Evolutionary conservation across 2,113 vertebrate species (phyloP), one percentile per base, ranked within the genome.

Genomic region (Loxodonta africana): DNA sequence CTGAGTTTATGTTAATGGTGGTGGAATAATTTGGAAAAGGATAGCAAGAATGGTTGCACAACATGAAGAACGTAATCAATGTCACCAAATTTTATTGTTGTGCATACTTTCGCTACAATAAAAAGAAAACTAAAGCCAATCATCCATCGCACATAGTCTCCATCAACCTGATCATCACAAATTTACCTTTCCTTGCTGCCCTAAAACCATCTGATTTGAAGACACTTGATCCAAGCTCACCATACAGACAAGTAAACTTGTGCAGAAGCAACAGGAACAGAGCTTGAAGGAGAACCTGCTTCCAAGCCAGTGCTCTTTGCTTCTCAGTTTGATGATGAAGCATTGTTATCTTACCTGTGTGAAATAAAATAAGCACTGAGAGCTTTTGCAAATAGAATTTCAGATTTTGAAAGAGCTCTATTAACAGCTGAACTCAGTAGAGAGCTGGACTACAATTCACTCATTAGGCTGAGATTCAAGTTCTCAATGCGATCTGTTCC

Each of bases 401-500:
- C 41, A 69, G 37, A 62, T 69, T 82, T 94, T 48, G 48, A 85
- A 94, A 88, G 30, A 85, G 20, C 44, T 91, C 18, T 62, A 30
- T 89, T 89, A 62, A 83, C 83, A 14, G 26, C 91, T 89, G 48
- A 81, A 96, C 3, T 15, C 48, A 71, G 78, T 81, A 87, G 3
- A 80, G 10, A 96, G 37, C 28, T 46, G 17, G 28, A 48, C 41
- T 83, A 71, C 21, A 87, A 33, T 60, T 92, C 41, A 41, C 48
- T 86, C 77, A n/a, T 83, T 82, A 83, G n/a, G 18, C 83, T 51
- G 30, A 57, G 41, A 67, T 91, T 80, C 89, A 88, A 95, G 9
- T 80, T 89, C 69, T 84, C 80, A 76, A 46, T 89, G n/a, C 69
- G 95, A 92, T 77, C 53, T 69, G 1, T 71, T 83, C 76, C n/a